A percentile compares a stretch with the other conserved stretches of the same genome.
These are phyloP conservation scores for Oligia strigilis DNA, from an alignment of 2,888 invertebrate genomes.

Conservation along the genomic window DNA sequence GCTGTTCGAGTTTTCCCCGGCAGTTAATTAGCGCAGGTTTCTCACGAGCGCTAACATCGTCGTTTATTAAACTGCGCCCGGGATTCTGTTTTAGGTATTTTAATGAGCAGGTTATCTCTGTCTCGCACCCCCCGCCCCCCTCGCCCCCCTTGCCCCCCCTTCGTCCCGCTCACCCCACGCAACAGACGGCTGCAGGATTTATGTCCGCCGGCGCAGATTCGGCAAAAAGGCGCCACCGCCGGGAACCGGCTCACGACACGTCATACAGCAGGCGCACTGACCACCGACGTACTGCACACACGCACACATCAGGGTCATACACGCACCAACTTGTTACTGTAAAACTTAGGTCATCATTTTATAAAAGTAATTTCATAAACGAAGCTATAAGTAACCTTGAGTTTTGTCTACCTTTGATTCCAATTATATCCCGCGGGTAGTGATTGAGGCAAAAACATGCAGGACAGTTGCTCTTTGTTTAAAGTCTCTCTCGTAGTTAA, in stretches of 20 bases:
- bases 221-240: constrained; percentile 73
- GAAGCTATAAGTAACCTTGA: background rate
- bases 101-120: constrained; percentile 79
- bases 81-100: constrained; percentile 83
- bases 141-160: background rate
- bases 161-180: constrained; percentile 22
- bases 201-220: constrained; percentile 67
- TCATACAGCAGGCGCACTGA: constrained; percentile 10
- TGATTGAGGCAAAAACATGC: background rate
- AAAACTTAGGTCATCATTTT: background rate
- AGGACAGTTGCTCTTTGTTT: background rate
- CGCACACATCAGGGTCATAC: background rate
- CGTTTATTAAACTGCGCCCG: constrained; percentile 74
- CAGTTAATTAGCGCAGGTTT: constrained; percentile 81
- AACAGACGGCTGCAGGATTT: constrained; percentile 65
- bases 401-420: background rate
- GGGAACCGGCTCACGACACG: constrained; percentile 50
- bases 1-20: constrained; percentile 68
- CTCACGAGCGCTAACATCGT: constrained; percentile 78
- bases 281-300: background rate
- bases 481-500: background rate
- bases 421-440: background rate
- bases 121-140: constrained; percentile 43
- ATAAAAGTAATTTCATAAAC: background rate
- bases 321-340: no score